Evolutionary conservation across 2,113 vertebrate genomes (phyloP).

Genomic region (Lepisosteus osseus): DNA sequence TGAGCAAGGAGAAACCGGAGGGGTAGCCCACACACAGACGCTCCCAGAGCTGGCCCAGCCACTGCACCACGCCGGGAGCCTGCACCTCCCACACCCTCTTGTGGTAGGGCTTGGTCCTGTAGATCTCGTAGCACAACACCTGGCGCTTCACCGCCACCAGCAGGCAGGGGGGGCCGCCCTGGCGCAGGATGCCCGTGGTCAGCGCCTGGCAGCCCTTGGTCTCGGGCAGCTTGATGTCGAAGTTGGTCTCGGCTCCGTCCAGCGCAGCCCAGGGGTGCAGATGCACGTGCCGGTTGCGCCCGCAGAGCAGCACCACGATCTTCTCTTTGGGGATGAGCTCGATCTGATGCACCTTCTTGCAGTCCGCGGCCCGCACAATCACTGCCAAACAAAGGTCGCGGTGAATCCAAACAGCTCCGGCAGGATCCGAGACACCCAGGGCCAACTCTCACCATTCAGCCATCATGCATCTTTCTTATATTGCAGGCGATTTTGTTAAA

Average conservation of each 20-base stretch:
- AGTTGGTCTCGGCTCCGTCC: conserved; percentile 78
- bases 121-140: conserved; percentile 88
- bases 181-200: conserved; percentile 68
- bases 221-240: conserved; percentile 85
- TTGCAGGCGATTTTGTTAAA: no score
- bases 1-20: conserved; percentile 89
- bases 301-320: conserved; percentile 80
- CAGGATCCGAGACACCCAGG: background rate
- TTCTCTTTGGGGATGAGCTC: conserved; percentile 85
- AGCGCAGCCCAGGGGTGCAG: conserved; percentile 84
- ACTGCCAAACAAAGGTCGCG: conserved; percentile 59
- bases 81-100: conserved; percentile 81
- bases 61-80: conserved; percentile 84
- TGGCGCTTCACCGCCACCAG: conserved; percentile 88
- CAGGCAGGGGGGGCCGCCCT: conserved; percentile 74
- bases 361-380: conserved; percentile 89
- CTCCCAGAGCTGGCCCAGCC: conserved; percentile 85
- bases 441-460: background rate
- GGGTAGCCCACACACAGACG: conserved; percentile 90
- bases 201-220: conserved; percentile 93
- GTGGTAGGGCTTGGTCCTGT: conserved; percentile 77
- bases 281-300: conserved; percentile 87
- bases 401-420: no score
- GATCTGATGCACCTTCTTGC: conserved; percentile 93
- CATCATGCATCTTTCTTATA: background rate